phyloP scores from a whole-genome alignment of 2,888 invertebrate species.

The Cephus runcator region DNA sequence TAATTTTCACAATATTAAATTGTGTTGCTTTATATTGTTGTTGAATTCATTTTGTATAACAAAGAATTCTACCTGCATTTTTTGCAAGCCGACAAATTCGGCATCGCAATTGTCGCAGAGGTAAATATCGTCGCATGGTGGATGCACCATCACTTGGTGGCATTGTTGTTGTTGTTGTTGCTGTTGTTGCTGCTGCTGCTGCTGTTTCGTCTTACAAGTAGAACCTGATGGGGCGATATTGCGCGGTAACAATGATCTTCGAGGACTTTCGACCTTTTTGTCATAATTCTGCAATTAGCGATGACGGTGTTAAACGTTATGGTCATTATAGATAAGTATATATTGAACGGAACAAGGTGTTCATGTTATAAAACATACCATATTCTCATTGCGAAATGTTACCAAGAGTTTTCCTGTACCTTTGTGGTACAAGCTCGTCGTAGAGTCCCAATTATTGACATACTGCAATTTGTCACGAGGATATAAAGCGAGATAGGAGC shows the following conservation, averaged over 20 bases:
- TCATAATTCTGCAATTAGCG: constrained; percentile 56
- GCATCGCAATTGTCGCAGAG: constrained; percentile 82
- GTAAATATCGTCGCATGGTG: constrained; percentile 74
- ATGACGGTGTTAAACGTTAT: neutral
- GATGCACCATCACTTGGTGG: constrained; percentile 69
- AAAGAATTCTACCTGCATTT: constrained; percentile 66
- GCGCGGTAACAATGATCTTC: constrained; percentile 66
- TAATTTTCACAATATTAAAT: neutral
- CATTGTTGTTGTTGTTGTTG: constrained; percentile 53
- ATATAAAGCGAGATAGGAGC: constrained; percentile 75
- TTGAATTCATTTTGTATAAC: neutral
- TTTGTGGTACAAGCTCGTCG: constrained; percentile 77
- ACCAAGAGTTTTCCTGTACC: constrained; percentile 75
- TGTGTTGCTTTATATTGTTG: constrained; percentile 1
- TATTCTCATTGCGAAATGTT: constrained; percentile 81
- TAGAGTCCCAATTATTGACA: constrained; percentile 78
- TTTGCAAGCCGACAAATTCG: constrained; percentile 72
- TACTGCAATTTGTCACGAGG: constrained; percentile 74
- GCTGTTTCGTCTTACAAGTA: constrained; percentile 45
- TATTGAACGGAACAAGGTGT: neutral
- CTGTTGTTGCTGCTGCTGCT: constrained; percentile 47
- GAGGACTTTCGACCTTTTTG: constrained; percentile 52
- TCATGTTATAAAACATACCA: constrained; percentile 64
- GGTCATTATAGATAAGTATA: neutral
- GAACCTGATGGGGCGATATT: constrained; percentile 38